These are phyloP conservation scores for Myiozetetes cayanensis DNA, from an alignment of 2,113 vertebrate genomes.

Conservation along the genomic window DNA sequence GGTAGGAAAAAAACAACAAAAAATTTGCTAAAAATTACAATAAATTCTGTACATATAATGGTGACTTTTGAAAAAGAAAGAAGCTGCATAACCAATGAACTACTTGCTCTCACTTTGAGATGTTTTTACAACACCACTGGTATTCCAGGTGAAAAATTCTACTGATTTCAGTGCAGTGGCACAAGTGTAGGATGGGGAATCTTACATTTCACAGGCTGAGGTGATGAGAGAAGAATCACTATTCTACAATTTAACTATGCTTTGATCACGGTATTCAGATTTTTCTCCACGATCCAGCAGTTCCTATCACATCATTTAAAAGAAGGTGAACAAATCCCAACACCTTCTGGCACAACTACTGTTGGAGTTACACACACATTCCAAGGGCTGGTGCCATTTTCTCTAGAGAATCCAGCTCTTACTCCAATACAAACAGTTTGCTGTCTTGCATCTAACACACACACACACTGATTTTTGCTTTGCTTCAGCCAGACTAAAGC, in stretches of 20 bases:
- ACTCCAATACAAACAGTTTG: rapidly evolving
- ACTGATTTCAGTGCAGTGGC: neutral
- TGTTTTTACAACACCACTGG: neutral
- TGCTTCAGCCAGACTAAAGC: neutral
- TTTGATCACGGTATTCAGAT: neutral
- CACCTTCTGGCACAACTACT: neutral
- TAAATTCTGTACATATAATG: neutral
- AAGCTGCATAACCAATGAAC: neutral
- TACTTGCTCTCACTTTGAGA: neutral
- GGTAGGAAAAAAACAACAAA: neutral
- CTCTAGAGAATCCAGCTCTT: neutral
- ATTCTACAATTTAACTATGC: neutral
- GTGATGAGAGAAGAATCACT: rapidly evolving
- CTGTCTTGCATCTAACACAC: neutral
- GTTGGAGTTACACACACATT: rapidly evolving
- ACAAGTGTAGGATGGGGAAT: neutral
- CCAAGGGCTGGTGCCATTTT: neutral
- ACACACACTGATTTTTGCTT: neutral
- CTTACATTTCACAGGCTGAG: neutral
- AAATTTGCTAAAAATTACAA: neutral
- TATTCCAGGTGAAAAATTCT: neutral
- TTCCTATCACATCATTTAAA: rapidly evolving
- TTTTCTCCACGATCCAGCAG: neutral
- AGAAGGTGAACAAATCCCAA: neutral
- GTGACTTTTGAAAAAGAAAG: neutral